These are phyloP conservation scores for Chelonus formosanus DNA, from an alignment of 2,888 invertebrate species.

Conservation along the genomic window DNA sequence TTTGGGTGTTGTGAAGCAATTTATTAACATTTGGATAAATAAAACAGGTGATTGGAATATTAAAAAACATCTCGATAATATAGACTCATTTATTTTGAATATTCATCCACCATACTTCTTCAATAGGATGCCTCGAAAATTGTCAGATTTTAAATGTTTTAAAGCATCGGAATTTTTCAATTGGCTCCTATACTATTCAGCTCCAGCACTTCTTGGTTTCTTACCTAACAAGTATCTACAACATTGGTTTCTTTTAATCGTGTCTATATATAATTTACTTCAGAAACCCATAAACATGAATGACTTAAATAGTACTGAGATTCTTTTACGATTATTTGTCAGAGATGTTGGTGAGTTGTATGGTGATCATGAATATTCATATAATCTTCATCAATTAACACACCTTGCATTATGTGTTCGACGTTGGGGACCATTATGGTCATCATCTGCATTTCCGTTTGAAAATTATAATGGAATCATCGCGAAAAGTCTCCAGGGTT, in stretches of 20 bases:
- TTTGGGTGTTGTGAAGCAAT: constrained; percentile 33
- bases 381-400: constrained; percentile 1
- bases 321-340: constrained; percentile 1
- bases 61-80: constrained; percentile 6
- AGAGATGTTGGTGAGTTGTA: neutral
- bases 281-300: neutral
- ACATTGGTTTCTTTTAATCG: neutral
- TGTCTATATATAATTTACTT: neutral
- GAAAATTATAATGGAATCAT: too few relatives aligned
- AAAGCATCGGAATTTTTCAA: constrained; percentile 40
- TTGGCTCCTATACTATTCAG: constrained; percentile 39
- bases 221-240: constrained; percentile 25
- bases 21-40: constrained; percentile 27
- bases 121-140: constrained; percentile 30
- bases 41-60: constrained; percentile 37
- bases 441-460: too few relatives aligned
- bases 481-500: too few relatives aligned
- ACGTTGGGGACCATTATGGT: too few relatives aligned
- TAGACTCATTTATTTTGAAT: constrained; percentile 26
- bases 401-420: neutral
- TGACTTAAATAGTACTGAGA: constrained; percentile 2
- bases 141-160: constrained; percentile 28
- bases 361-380: neutral
- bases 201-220: constrained; percentile 31
- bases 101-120: constrained; percentile 36